Evolutionary conservation across 1,140 invertebrate genomes (phyloP).

Genomic region (Tetraneura akinire): DNA sequence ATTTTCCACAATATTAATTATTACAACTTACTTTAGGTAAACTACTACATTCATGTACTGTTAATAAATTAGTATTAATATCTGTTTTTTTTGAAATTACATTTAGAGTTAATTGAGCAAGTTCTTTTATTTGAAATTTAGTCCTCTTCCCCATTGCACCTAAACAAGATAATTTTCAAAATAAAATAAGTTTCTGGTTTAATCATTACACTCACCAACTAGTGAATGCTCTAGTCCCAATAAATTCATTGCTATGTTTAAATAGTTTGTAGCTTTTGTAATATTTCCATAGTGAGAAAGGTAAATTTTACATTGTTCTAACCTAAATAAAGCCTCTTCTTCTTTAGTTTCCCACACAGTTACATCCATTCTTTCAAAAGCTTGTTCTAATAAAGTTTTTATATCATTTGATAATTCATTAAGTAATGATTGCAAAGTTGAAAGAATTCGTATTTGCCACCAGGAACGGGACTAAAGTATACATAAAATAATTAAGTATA

Average conservation of each 20-base stretch:
- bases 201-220: slow-evolving; percentile 56
- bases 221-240: slow-evolving; percentile 70
- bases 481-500: slow-evolving; percentile 56
- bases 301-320: slow-evolving; percentile 76
- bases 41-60: slow-evolving; percentile 60
- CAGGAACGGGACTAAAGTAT: slow-evolving; percentile 64
- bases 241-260: slow-evolving; percentile 67
- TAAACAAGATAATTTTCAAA: slow-evolving; percentile 56
- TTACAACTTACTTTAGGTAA: slow-evolving; percentile 62
- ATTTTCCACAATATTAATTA: no score
- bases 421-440: slow-evolving; percentile 73
- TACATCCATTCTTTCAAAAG: slow-evolving; percentile 64
- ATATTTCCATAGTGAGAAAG: slow-evolving; percentile 72
- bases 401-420: slow-evolving; percentile 72
- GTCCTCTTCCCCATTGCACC: slow-evolving; percentile 86
- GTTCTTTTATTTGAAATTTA: slow-evolving; percentile 77
- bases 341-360: slow-evolving; percentile 59
- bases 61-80: slow-evolving; percentile 58
- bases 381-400: slow-evolving; percentile 65
- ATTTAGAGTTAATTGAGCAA: slow-evolving; percentile 78
- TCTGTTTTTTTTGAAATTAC: slow-evolving; percentile 61
- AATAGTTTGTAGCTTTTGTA: slow-evolving; percentile 67
- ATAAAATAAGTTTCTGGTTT: neutral
- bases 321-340: slow-evolving; percentile 67
- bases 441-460: slow-evolving; percentile 74